These are phyloP conservation scores for Drosophila macrothrix DNA, from an alignment of 2,888 invertebrate species.

Conservation along the genomic window DNA sequence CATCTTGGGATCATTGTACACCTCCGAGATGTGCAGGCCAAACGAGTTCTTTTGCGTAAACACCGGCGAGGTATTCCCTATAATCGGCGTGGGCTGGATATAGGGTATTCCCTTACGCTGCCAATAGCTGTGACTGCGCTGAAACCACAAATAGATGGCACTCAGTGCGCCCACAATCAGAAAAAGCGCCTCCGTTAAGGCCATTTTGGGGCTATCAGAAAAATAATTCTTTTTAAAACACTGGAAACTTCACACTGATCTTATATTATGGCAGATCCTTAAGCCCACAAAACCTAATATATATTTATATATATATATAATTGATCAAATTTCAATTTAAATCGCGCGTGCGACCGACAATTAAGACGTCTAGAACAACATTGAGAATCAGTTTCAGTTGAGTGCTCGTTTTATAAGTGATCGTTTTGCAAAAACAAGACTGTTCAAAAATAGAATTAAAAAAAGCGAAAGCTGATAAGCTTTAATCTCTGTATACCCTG, in stretches of 20 bases:
- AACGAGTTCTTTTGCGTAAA: conserved; percentile 75
- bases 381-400: neutral
- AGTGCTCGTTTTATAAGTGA: neutral
- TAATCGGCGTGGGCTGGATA: conserved; percentile 82
- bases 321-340: neutral
- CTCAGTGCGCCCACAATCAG: conserved; percentile 54
- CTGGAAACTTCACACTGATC: neutral
- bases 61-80: conserved; percentile 84
- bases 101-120: conserved; percentile 83
- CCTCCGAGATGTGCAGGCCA: conserved; percentile 80
- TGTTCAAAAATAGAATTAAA: neutral
- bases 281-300: neutral
- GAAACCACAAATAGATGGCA: conserved; percentile 83
- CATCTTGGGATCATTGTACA: conserved; percentile 80
- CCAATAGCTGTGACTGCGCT: conserved; percentile 80
- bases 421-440: neutral
- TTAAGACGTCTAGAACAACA: neutral
- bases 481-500: neutral
- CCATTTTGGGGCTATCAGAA: conserved; percentile 50
- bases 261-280: neutral
- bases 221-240: neutral
- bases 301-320: neutral
- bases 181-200: conserved; percentile 66
- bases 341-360: neutral
- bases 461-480: neutral